These are phyloP conservation scores for Archivesica marissinica DNA, from an alignment of 1,140 invertebrate species.

Conservation along the genomic window DNA sequence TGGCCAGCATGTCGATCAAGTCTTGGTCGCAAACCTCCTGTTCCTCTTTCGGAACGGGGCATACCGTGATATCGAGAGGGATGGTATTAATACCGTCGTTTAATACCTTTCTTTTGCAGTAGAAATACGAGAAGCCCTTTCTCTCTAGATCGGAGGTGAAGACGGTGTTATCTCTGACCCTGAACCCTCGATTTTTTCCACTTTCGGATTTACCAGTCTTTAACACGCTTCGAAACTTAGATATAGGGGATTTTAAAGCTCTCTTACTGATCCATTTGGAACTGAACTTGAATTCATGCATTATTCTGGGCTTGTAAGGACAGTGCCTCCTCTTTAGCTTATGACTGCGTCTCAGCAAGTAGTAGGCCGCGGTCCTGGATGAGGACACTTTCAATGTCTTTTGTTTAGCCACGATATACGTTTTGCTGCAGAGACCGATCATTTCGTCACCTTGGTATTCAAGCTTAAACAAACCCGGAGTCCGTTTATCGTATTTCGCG, in stretches of 20 bases:
- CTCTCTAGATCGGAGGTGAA: neutral
- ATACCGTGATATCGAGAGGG: conserved; percentile 8
- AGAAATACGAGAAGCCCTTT: conserved; percentile 23
- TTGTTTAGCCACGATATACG: neutral
- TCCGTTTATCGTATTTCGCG: conserved; percentile 40
- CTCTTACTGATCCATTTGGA: conserved; percentile 54
- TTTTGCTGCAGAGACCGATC: conserved; percentile 27
- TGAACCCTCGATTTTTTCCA: neutral
- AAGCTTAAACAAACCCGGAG: conserved; percentile 36
- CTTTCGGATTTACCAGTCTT: neutral
- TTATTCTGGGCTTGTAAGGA: neutral
- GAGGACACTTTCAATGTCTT: neutral
- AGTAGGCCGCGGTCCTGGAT: neutral
- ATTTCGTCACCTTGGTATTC: conserved; percentile 39
- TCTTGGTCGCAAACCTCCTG: conserved; percentile 13
- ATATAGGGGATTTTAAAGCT: neutral
- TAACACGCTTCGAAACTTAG: neutral
- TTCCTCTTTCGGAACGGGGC: conserved; percentile 18
- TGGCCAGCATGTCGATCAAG: conserved; percentile 5
- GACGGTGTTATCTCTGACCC: neutral
- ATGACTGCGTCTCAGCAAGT: neutral
- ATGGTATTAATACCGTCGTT: conserved; percentile 32
- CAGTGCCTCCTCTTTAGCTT: conserved; percentile 28
- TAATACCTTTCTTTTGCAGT: conserved; percentile 29
- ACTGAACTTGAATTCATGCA: conserved; percentile 47